Conservation (phyloP, 2,797 vertebrate genomes). For the Dendrocincla tyrannina region DNA sequence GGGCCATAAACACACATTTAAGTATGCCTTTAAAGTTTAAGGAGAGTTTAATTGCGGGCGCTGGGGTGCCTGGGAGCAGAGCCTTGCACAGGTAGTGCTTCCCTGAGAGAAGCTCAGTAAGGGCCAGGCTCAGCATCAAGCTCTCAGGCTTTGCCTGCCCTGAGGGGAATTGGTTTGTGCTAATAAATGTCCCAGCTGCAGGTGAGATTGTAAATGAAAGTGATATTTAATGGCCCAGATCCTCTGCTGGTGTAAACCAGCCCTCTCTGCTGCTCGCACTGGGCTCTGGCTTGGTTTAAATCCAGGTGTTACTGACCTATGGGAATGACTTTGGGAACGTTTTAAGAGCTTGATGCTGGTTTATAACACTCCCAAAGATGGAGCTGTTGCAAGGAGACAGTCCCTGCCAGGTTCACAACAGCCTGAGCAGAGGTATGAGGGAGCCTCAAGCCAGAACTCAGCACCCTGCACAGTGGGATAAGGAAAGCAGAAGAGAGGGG, state of each 20-base stretch:
- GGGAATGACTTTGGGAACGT: neutral
- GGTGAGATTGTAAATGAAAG: slow-evolving; percentile 45
- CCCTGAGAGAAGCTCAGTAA: neutral
- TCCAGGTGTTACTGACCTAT: neutral
- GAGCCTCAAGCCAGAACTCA: neutral
- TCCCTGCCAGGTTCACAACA: neutral
- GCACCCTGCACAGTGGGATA: neutral
- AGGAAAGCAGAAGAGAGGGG: neutral
- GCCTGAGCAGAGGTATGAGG: neutral
- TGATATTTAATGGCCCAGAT: slow-evolving; percentile 5
- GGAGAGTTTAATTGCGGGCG: slow-evolving; percentile 62
- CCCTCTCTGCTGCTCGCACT: fast-evolving
- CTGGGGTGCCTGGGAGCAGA: slow-evolving; percentile 27
- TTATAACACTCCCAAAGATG: neutral
- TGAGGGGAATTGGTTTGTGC: neutral
- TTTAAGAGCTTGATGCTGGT: neutral
- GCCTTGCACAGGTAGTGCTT: neutral
- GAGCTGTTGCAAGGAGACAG: neutral
- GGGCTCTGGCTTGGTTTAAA: neutral
- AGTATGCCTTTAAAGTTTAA: slow-evolving; percentile 74
- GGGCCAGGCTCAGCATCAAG: neutral
- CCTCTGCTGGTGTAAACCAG: neutral
- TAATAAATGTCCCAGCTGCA: slow-evolving; percentile 11
- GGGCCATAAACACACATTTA: slow-evolving; percentile 70
- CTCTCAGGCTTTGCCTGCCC: neutral